These are phyloP conservation scores for Meloidogyne floridensis DNA, from an alignment of 1,140 invertebrate species.

Conservation along the genomic window DNA sequence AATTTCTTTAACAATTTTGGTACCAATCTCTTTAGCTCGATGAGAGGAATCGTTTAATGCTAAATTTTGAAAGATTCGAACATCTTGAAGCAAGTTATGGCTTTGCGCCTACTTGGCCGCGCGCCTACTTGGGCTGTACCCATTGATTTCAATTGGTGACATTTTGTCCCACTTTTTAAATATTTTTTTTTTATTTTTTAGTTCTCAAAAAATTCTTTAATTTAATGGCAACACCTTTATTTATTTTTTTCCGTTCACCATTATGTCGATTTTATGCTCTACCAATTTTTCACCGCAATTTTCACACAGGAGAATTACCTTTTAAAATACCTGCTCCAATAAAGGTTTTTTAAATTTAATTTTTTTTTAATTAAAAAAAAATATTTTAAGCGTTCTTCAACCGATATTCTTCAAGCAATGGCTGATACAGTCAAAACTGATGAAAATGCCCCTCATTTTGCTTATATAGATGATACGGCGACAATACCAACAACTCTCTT, in stretches of 20 bases:
- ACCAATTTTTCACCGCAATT: not conserved
- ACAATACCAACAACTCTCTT: slow-evolving; percentile 53
- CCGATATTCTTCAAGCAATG: slow-evolving; percentile 58
- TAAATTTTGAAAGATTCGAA: no score
- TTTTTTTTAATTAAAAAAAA: not conserved
- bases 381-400: slow-evolving; percentile 56
- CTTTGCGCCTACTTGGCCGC: no score
- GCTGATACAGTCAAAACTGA: slow-evolving; percentile 58
- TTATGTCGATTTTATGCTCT: not conserved
- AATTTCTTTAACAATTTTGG: no score
- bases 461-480: slow-evolving; percentile 62
- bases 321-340: slow-evolving; percentile 26
- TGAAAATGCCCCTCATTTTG: slow-evolving; percentile 62
- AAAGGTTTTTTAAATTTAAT: not conserved
- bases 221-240: not conserved
- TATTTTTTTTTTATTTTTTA: no score
- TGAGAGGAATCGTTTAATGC: no score
- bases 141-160: no score
- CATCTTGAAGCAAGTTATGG: no score
- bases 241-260: not conserved
- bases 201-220: not conserved
- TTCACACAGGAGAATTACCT: slow-evolving; percentile 7
- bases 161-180: no score
- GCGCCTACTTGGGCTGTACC: no score
- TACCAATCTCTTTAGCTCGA: no score